Percentiles rank a stretch among this genome's conserved stretches.
Evolutionary conservation across 2,113 vertebrate genomes (phyloP).

Genomic region (Jaculus jaculus): DNA sequence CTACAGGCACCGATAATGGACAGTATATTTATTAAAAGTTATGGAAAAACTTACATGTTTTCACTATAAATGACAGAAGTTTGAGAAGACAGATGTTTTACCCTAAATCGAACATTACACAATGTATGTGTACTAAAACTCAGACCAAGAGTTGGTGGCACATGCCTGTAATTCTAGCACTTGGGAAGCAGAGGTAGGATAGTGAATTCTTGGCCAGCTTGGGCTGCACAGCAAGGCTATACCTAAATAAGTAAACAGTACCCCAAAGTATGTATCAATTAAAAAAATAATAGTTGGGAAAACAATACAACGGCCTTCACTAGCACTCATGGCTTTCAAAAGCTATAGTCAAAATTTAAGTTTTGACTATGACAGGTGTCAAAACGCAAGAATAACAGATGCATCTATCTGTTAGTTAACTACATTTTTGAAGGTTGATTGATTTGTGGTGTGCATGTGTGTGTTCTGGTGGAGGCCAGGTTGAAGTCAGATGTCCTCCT

Average conservation of each 20-base stretch:
- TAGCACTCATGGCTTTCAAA: background rate
- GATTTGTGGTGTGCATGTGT: background rate
- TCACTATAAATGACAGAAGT: background rate
- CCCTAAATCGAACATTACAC: background rate
- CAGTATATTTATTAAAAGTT: background rate
- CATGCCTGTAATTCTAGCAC: background rate
- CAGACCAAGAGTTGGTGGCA: background rate
- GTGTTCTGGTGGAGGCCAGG: background rate
- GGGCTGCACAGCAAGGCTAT: background rate
- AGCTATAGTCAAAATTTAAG: background rate
- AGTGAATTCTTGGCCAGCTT: background rate
- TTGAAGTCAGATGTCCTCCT: too few relatives aligned
- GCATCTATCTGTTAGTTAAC: background rate
- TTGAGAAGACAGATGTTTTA: background rate
- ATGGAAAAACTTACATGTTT: background rate
- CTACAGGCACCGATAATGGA: background rate
- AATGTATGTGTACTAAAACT: background rate
- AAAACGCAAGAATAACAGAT: background rate
- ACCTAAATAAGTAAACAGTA: background rate
- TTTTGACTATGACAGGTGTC: background rate
- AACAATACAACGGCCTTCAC: background rate
- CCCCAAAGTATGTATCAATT: background rate
- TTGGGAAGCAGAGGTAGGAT: background rate
- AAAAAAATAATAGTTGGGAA: background rate
- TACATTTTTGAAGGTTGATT: background rate